Base-by-base conservation (phyloP, 64 coral and sea anemone species). In the Actinia equina region DNA sequence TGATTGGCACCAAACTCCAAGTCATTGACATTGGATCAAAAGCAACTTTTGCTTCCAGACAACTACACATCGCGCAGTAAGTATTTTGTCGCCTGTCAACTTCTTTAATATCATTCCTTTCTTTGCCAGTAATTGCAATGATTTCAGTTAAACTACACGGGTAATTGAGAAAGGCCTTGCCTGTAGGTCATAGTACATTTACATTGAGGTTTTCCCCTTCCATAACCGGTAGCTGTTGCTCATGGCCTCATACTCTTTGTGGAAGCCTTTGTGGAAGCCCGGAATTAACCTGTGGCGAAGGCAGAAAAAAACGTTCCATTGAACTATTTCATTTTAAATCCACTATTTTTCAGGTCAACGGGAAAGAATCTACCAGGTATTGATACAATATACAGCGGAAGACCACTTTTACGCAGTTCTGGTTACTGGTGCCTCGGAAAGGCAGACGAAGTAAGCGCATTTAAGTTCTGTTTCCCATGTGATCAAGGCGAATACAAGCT, bases 401-500 rank as follows among this genome's bases (percentile, higher is more conserved):
- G 78, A 52, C 41, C 41, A 8, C 41, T 81, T 81, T 37, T 81
- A 1, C 78, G 78, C 15, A 52, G 17, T 20, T 81, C 49, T 3
- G 78, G 78, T 81, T 81, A 44, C 30, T 81, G 42, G 78, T 81
- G 78, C 37, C 78, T 7, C 12, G 49, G 78, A 45, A 4, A 15
- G 17, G 78, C 25, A 17, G 1, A 77, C 6, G 77, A 37, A 17
- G 30, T 17, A 22, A 14, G 55, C 19, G 62, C 19, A 19, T 81
- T 81, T 44, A 22, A 81, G 78, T 0, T 44, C 17, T 81, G 78
- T 41, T 81, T 45, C 20, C 78, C 78, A 27, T 81, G 78, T 52
- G 42, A 45, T 81, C 78, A 81, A 52, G 78, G 78, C 9, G 42
- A 81, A 27, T 81, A 81, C 26, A 81, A 81, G 78, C 42, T 81